Conservation (phyloP, 2,113 vertebrate species). For the Uria aalge region DNA sequence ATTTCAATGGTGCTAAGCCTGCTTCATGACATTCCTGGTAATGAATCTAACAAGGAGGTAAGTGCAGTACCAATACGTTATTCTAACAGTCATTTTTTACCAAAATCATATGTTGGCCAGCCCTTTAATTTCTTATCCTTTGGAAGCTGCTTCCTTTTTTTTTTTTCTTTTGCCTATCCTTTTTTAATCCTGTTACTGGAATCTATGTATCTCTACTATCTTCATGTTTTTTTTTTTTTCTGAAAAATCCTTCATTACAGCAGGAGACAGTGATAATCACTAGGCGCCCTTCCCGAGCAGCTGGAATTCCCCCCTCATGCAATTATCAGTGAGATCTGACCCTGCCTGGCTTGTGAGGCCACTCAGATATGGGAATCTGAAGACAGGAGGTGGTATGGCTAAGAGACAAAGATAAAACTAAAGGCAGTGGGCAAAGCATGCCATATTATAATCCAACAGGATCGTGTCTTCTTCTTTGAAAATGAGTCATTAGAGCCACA, state of each 20-base stretch:
- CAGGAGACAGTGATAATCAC: slow-evolving; percentile 49
- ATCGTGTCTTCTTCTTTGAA: background rate
- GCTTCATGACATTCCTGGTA: slow-evolving; percentile 13
- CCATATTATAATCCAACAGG: background rate
- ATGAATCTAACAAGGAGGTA: slow-evolving; percentile 27
- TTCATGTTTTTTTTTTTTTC: background rate
- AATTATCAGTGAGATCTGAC: slow-evolving; percentile 45
- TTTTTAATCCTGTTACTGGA: slow-evolving; percentile 6
- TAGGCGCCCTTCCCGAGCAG: slow-evolving; percentile 27
- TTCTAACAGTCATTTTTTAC: slow-evolving; percentile 28
- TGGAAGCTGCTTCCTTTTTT: background rate
- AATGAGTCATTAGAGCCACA: background rate
- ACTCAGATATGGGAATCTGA: slow-evolving; percentile 2
- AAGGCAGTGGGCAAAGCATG: background rate
- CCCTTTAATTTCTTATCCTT: background rate
- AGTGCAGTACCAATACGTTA: background rate
- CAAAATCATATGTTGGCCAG: background rate
- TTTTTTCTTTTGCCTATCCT: background rate
- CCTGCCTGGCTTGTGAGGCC: slow-evolving; percentile 14
- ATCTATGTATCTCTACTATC: background rate
- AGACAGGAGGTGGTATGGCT: background rate
- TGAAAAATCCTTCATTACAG: slow-evolving; percentile 47
- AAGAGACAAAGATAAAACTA: background rate
- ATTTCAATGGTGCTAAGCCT: slow-evolving; percentile 18
- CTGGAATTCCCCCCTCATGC: slow-evolving; percentile 40